Conservation (phyloP, 35 echinoderm and acorn worm genomes). For the Ptychodera flava region DNA sequence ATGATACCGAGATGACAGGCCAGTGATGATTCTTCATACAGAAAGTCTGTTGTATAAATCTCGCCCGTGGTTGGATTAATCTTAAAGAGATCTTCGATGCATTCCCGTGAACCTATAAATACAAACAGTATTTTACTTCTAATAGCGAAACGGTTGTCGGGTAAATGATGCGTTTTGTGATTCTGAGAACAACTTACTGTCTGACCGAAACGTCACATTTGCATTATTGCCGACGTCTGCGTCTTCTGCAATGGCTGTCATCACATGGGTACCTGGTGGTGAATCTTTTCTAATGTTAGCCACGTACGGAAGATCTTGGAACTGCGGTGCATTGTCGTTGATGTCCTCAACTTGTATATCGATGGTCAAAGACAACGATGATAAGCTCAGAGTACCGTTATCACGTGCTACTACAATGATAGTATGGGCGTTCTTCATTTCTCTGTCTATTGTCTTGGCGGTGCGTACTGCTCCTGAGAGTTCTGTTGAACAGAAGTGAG, state of each 20-base stretch:
- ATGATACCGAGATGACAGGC: neutral
- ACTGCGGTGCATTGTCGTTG: conserved; percentile 83
- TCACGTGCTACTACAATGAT: neutral
- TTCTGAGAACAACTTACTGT: no score
- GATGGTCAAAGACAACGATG: conserved; percentile 3
- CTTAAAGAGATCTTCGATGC: neutral
- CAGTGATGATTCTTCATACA: neutral
- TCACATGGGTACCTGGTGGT: conserved; percentile 37
- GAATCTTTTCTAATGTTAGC: conserved; percentile 62
- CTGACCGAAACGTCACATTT: no score
- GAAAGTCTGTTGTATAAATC: neutral
- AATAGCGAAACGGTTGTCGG: no score
- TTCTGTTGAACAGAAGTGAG: no score
- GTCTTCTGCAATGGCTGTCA: conserved; percentile 59
- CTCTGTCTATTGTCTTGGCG: neutral
- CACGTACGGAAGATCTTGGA: conserved; percentile 41
- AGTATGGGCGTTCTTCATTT: neutral
- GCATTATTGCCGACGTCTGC: conserved; percentile 46
- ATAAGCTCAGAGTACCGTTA: conserved; percentile 37
- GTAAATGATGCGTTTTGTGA: no score
- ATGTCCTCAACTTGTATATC: conserved; percentile 29
- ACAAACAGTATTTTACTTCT: no score
- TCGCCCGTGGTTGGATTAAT: neutral
- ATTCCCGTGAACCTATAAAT: no score
- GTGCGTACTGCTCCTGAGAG: neutral